Base-by-base conservation (phyloP, 1,140 invertebrate species). In the Pentalonia nigronervosa region DNA sequence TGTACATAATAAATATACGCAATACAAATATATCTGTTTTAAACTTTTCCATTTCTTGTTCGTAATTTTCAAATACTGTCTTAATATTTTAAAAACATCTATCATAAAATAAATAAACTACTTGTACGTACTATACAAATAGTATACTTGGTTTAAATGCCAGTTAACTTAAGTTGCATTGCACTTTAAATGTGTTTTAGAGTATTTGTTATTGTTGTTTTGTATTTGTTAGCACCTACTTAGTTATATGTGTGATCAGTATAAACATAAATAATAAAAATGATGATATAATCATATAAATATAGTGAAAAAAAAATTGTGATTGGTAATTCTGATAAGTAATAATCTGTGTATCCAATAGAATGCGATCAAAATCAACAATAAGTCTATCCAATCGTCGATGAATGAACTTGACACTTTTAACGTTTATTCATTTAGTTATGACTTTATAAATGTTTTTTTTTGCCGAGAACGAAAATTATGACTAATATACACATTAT, bases 311-410 rank as follows among this genome's bases (percentile, higher is more conserved):
- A 88, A 87, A 50, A 88, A 4, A 11, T 3, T 34, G 8, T 34
- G 48, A 88, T 88, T 88, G 48, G 48, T 88, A 88, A 34, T 88
- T 53, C 14, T 41, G 50, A 89, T 89, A 53, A 53, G 36, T 56
- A 53, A 53, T 56, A 53, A 53, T 56, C 48, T 56, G 50, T 56
- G 25, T 17, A 56, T 89, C 34, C 88, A 56, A 89, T 89, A 56
- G 48, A 89, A 56, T 56, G 23, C 47, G 34, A 56, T 89, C 21
- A 25, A 34, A n/a, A 48, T 88, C 47, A 20, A 50, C 8, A 89
- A 53, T 56, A 89, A 36, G 34, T 89, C 88, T 53, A 89, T 56
- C 88, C n/a, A 89, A 89, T 89, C 50, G 25, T 36, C 34, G 34
- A 89, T 56, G 53, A 53, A 53, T 56, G 87, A n/a, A 56, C 34